phyloP scores from a whole-genome alignment of 2,888 invertebrate species.

The Strigamia crassipes region DNA sequence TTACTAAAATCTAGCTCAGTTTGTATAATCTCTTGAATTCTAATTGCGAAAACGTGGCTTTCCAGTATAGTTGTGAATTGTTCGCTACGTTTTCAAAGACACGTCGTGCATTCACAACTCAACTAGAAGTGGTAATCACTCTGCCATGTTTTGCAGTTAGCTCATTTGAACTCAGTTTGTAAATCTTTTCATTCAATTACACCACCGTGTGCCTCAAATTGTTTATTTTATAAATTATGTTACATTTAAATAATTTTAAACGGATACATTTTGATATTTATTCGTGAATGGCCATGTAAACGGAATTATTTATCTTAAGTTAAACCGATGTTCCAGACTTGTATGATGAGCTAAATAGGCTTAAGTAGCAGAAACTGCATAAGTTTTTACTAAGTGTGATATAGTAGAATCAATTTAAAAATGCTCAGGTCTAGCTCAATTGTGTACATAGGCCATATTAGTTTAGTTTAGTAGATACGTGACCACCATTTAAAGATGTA shows the following conservation, averaged over 20 bases:
- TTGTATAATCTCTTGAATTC: constrained; percentile 19
- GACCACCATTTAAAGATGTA: neutral
- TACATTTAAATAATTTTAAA: neutral
- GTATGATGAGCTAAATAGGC: neutral
- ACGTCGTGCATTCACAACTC: no score
- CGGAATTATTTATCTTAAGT: neutral
- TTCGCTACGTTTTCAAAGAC: no score
- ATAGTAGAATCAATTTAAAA: neutral
- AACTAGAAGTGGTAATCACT: no score
- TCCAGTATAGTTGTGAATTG: no score
- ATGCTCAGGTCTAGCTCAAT: constrained; percentile 3
- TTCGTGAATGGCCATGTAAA: neutral
- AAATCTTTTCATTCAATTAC: neutral
- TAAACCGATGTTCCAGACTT: neutral
- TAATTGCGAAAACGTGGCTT: neutral
- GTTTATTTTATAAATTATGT: neutral
- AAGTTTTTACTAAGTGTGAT: neutral
- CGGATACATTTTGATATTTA: neutral
- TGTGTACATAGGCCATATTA: neutral
- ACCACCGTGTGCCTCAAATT: neutral
- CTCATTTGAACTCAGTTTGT: neutral
- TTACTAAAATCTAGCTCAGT: neutral
- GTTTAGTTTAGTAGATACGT: neutral
- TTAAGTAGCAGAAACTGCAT: neutral
- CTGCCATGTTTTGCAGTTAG: neutral